Evolutionary conservation across 53 echinoderm and acorn worm species (phyloP).

Genomic region (Zoroaster sp.): DNA sequence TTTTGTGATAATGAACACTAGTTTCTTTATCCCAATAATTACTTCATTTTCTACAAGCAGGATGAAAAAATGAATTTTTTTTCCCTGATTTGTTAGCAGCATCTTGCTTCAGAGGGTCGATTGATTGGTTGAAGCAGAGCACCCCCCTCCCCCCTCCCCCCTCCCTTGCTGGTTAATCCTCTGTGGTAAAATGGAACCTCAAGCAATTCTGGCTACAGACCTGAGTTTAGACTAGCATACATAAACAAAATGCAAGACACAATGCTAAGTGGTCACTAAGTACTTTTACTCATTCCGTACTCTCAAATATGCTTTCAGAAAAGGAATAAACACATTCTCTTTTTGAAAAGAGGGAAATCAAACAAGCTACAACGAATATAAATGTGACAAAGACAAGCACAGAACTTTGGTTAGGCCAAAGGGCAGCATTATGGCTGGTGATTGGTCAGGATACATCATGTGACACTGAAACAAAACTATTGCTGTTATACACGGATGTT

Average conservation of each 20-base stretch:
- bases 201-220: too few relatives aligned
- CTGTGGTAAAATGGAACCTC: too few relatives aligned
- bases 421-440: not conserved
- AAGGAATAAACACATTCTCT: too few relatives aligned
- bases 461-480: constrained; percentile 9
- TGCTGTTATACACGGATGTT: not conserved
- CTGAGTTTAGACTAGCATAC: not conserved
- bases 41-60: too few relatives aligned
- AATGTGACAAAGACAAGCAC: not conserved
- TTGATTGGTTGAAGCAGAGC: too few relatives aligned
- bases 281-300: not conserved
- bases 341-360: not conserved
- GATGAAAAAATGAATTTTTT: too few relatives aligned
- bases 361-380: not conserved
- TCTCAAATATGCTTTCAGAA: not conserved
- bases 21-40: too few relatives aligned
- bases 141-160: too few relatives aligned
- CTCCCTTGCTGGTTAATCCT: too few relatives aligned
- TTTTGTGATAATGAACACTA: too few relatives aligned
- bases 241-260: not conserved
- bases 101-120: too few relatives aligned
- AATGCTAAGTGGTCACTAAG: not conserved
- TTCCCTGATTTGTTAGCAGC: too few relatives aligned
- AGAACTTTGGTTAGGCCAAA: not conserved
- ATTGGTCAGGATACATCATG: constrained; percentile 5